Conservation (phyloP, 2,113 vertebrate species). For the Albula glossodonta region DNA sequence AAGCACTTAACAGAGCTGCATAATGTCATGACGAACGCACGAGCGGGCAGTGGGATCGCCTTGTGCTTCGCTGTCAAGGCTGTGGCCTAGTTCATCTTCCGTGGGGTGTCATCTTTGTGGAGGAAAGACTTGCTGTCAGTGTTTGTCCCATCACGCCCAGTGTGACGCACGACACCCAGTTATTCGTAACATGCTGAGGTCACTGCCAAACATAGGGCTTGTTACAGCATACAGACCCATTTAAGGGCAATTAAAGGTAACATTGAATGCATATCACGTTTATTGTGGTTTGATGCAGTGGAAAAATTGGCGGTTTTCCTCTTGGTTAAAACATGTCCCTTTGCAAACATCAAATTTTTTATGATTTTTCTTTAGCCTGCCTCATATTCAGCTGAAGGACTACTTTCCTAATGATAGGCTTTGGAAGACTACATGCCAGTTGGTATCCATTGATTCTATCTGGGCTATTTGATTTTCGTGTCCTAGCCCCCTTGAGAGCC, state of each 20-base stretch:
- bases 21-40: no score
- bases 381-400: neutral
- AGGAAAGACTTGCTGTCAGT: neutral
- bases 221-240: no score
- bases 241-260: no score
- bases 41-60: no score
- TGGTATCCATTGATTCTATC: neutral
- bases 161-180: neutral
- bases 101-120: neutral
- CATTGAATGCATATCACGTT: no score
- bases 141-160: neutral
- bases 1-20: no score
- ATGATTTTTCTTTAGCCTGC: neutral
- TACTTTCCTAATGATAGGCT: neutral
- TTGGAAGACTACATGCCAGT: neutral
- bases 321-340: conserved; percentile 15
- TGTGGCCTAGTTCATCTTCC: neutral
- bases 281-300: neutral
- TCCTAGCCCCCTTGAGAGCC: neutral
- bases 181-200: no score
- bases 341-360: neutral
- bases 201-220: no score
- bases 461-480: neutral
- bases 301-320: neutral
- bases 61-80: neutral